Evolutionary conservation across 2,113 vertebrate genomes (phyloP).

Genomic region (Mobula birostris): DNA sequence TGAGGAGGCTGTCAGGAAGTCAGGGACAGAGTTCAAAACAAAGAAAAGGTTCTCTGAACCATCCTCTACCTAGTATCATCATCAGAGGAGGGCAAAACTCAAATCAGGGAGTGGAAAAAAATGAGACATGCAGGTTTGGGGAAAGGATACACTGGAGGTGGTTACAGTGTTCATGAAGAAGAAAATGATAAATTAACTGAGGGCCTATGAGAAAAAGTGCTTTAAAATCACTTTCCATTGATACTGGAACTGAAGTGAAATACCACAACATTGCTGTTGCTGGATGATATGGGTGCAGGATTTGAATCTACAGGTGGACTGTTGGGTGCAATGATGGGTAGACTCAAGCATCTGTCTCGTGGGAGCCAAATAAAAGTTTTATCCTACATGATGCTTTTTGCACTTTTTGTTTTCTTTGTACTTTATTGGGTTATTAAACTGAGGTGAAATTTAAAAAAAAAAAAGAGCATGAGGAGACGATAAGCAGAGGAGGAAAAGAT

Average conservation of each 20-base stretch:
- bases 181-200: slow-evolving; percentile 88
- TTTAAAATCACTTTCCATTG: slow-evolving; percentile 63
- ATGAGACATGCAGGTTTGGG: slow-evolving; percentile 39
- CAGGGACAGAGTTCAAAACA: background rate
- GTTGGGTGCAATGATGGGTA: slow-evolving; percentile 81
- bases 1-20: background rate
- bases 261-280: background rate
- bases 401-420: slow-evolving; percentile 88
- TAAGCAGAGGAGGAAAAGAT: background rate
- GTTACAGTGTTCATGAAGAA: slow-evolving; percentile 86
- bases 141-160: slow-evolving; percentile 66
- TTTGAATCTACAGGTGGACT: slow-evolving; percentile 90
- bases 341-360: slow-evolving; percentile 79
- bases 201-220: slow-evolving; percentile 83
- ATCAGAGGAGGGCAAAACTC: background rate
- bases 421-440: slow-evolving; percentile 91
- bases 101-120: background rate
- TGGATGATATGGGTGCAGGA: slow-evolving; percentile 63
- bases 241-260: no score
- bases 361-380: slow-evolving; percentile 88
- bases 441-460: slow-evolving; percentile 53
- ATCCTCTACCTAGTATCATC: background rate
- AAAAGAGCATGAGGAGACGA: background rate
- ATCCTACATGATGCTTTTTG: slow-evolving; percentile 91
- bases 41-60: background rate